Evolutionary conservation across 2,888 invertebrate genomes (phyloP), one percentile per base, ranked within the genome.

Genomic region (Drosophila rellima): DNA sequence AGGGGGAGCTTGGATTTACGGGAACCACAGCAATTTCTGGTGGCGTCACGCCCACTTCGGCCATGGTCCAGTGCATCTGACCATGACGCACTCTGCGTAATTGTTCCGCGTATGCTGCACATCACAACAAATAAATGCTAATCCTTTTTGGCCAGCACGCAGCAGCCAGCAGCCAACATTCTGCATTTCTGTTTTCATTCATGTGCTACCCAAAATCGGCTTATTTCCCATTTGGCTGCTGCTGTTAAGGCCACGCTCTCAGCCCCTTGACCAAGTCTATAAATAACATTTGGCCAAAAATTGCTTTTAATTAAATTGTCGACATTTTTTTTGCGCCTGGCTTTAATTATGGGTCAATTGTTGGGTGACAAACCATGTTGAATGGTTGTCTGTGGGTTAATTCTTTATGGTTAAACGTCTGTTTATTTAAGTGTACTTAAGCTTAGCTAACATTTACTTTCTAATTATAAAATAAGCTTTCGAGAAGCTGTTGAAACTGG

Each of bases 221-320:
- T 82, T 82, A 87, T 69, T 47, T 62, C 23, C 18, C 54, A 31
- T 48, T 29, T 23, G 29, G 11, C n/a, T 44, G 33, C 31, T 15
- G 17, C 18, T 11, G 17, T 10, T 11, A 37, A 17, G 1, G 29
- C 37, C 26, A 29, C 37, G 45, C 29, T 18, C 29, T 26, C 10
- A 10, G 20, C 29, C 15, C 13, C 26, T 15, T n/a, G 8, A 11
- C 15, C 8, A 2, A 4, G 20, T 26, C 44, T 26, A 67, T 56
- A 56, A 71, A 77, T 63, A 62, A 55, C 33, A 59, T 23, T 29
- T 20, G n/a, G 11, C n/a, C 48, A 48, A 60, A 74, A 62, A 66
- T 64, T 29, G 54, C 52, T 61, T 86, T 80, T 80, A 78, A 86
- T 86, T 80, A 83, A 83, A 86, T 78, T 82, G 86, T 64, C 72